A percentile compares a stretch with the other conserved stretches of the same genome.
These are phyloP conservation scores for Anastrepha ludens DNA, from an alignment of 1,140 invertebrate species.

Conservation along the genomic window DNA sequence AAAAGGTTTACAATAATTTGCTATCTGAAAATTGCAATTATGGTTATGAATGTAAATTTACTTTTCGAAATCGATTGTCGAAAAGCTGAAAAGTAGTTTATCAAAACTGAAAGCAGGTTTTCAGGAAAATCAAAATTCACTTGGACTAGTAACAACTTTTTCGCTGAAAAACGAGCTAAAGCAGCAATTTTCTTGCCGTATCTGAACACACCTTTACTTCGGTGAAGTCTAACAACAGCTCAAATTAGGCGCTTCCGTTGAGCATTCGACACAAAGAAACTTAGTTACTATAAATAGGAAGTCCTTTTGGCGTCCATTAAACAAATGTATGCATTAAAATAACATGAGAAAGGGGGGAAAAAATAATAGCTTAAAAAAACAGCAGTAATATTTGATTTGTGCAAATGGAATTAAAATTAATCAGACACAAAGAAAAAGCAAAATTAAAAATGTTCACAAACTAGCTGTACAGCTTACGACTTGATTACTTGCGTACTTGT, in stretches of 20 bases:
- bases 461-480: background rate
- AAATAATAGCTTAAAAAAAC: background rate
- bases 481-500: background rate
- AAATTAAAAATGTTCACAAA: background rate
- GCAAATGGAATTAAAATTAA: background rate
- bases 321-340: background rate
- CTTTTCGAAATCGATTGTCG: no score
- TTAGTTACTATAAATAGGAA: constrained; percentile 27
- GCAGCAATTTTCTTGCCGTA: no score
- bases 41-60: no score
- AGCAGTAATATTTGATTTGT: background rate
- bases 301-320: background rate
- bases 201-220: no score
- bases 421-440: background rate
- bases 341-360: background rate
- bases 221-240: background rate
- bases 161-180: no score
- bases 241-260: background rate
- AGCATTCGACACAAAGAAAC: background rate
- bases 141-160: no score
- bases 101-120: no score
- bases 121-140: no score
- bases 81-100: no score
- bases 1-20: no score
- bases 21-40: no score